A percentile compares a stretch with the other conserved stretches of the same genome.
phyloP scores from a whole-genome alignment of 53 echinoderm and acorn worm genomes.

The Mesocentrotus franciscanus region DNA sequence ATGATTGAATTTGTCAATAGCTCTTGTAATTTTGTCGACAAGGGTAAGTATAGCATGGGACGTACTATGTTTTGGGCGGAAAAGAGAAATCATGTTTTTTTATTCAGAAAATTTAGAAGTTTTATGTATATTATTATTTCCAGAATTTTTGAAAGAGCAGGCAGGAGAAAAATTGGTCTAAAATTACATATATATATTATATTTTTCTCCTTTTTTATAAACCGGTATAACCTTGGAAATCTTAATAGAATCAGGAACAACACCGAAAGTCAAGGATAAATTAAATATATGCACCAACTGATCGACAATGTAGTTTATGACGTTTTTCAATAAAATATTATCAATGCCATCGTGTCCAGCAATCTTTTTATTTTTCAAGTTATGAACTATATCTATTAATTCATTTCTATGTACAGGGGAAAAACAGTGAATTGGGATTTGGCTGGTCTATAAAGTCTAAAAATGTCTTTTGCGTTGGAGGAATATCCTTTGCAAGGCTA shows the following conservation, averaged over 20 bases:
- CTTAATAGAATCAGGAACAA: background rate
- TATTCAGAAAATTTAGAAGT: too few species aligned
- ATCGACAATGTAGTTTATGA: background rate
- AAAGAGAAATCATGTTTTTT: too few species aligned
- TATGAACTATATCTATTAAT: background rate
- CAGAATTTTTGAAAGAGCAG: too few species aligned
- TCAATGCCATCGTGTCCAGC: background rate
- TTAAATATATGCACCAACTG: background rate
- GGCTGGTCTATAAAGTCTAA: background rate
- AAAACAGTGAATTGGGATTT: background rate
- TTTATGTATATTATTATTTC: too few species aligned
- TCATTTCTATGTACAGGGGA: background rate
- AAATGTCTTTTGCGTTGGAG: background rate
- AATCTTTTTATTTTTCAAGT: background rate
- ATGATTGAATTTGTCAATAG: too few species aligned
- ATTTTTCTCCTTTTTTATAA: too few species aligned
- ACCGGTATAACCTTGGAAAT: background rate
- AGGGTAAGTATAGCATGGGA: too few species aligned
- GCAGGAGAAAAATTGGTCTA: too few species aligned
- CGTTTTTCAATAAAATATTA: background rate
- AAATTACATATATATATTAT: too few species aligned
- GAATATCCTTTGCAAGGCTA: too few species aligned
- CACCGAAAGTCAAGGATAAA: background rate
- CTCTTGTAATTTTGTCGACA: too few species aligned
- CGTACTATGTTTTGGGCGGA: too few species aligned